Evolutionary conservation across 1,140 invertebrate species (phyloP).

Genomic region (Hirudo medicinalis): DNA sequence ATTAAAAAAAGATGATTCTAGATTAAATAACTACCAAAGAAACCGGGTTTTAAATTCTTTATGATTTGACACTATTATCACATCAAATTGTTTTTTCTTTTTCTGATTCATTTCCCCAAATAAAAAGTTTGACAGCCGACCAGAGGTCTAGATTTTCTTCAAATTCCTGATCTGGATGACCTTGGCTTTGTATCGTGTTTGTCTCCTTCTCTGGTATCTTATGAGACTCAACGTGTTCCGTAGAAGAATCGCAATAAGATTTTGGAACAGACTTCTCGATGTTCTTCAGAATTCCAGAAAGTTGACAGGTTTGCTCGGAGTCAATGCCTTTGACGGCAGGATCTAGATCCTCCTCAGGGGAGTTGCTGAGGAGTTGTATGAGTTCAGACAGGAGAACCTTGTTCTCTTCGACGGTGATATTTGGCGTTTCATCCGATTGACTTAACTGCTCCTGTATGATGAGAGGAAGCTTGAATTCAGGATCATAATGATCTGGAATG

Average conservation of each 20-base stretch:
- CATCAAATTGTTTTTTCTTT: neutral
- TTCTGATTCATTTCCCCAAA: conserved; percentile 4
- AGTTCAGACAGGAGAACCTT: neutral
- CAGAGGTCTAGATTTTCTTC: conserved; percentile 17
- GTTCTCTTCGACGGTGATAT: neutral
- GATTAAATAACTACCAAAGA: too few species aligned
- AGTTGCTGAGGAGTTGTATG: neutral
- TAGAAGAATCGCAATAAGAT: too few species aligned
- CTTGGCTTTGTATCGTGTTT: neutral
- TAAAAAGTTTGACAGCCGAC: neutral
- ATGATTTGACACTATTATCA: neutral
- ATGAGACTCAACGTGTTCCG: too few species aligned
- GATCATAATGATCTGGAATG: conserved; percentile 22
- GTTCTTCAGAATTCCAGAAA: conserved; percentile 4
- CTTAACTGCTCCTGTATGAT: neutral
- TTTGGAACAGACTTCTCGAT: conserved; percentile 8
- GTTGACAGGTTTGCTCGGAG: neutral
- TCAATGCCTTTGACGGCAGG: neutral
- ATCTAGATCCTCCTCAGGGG: neutral
- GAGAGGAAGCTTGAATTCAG: conserved; percentile 8
- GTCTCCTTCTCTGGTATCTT: neutral
- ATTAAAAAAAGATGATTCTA: too few species aligned
- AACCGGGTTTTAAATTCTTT: neutral
- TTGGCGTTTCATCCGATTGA: neutral
- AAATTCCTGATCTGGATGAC: neutral